Evolutionary conservation across 2,113 vertebrate genomes (phyloP), one percentile per base, ranked within the genome.

Genomic region (Synchiropus splendidus): DNA sequence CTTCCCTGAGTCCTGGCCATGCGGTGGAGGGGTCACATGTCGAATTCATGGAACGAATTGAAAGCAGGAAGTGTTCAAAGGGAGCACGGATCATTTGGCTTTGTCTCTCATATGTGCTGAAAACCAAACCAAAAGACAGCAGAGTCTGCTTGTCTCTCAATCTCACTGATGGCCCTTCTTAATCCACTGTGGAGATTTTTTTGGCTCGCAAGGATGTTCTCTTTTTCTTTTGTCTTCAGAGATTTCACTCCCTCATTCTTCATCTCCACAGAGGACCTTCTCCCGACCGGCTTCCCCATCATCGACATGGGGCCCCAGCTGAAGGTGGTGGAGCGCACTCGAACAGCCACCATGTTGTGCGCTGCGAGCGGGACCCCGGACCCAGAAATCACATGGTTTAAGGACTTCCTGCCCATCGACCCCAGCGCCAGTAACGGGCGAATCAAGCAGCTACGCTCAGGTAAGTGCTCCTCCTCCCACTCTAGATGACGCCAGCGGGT

Each of bases 231-330:
- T 27, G 8, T 27, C 8, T 27, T 27, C 4, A 27, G 12, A 6
- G 16, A 39, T 10, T 18, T 39, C 2, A 4, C 2, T 39, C 3
- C 17, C 3, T 14, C n/a, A 2, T 11, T 39, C 15, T 46, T 57
- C 17, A 4, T 51, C 50, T 48, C 38, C 18, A 58, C 88, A 99
- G 95, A 97, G 87, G 95, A 99, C 82, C 88, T 93, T 49, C 70
- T 99, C n/a, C 95, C 95, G 15, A 53, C 80, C 0, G 95, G 95
- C 36, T 99, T 99, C 79, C 95, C 95, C 0, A 92, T 89, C 77
- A 99, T 99, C 1, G 95, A 99, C 77, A 99, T 98, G 95, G 94
- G 94, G 18, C 95, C 95, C 5, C 94, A 99, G 72, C 82, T 99
- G 71, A 98, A 98, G 58, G 95, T 99, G 60, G 95, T 99, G 51